Evolutionary conservation across 2,888 invertebrate genomes (phyloP).

Genomic region (Catocala nupta): DNA sequence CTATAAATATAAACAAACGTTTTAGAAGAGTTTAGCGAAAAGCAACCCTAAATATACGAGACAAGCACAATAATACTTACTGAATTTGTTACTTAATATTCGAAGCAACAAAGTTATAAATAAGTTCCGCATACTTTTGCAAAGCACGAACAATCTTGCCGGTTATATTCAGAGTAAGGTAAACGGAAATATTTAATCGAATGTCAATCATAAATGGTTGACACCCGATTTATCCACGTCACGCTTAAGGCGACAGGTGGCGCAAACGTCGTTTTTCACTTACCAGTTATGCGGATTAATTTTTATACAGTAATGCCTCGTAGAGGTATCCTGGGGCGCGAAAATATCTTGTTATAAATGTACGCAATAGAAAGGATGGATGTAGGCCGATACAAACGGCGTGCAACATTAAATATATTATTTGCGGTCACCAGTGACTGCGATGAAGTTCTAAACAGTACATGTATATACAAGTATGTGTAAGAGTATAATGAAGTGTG

Average conservation of each 20-base stretch:
- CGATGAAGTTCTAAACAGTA: no score
- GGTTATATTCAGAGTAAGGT: slow-evolving; percentile 15
- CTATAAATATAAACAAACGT: no score
- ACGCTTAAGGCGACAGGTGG: slow-evolving; percentile 25
- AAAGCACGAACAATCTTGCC: slow-evolving; percentile 12
- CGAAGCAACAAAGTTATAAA: neutral
- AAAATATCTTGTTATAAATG: no score
- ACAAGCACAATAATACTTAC: neutral
- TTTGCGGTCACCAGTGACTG: no score
- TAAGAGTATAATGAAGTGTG: no score
- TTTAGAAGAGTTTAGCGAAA: no score
- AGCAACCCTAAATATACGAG: no score
- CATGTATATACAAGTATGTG: no score
- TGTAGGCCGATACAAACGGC: no score
- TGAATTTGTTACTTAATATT: slow-evolving; percentile 10
- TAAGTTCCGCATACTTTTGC: slow-evolving; percentile 5
- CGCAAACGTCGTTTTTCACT: slow-evolving; percentile 16
- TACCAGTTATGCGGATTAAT: slow-evolving; percentile 8
- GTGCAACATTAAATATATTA: no score
- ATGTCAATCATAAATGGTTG: slow-evolving; percentile 40
- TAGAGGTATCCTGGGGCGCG: no score
- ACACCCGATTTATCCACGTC: slow-evolving; percentile 33
- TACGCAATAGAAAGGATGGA: no score
- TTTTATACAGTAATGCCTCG: neutral
- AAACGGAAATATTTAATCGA: slow-evolving; percentile 34